These are phyloP conservation scores for Paramisgurnus dabryanus DNA, from an alignment of 2,113 vertebrate genomes.

Conservation along the genomic window DNA sequence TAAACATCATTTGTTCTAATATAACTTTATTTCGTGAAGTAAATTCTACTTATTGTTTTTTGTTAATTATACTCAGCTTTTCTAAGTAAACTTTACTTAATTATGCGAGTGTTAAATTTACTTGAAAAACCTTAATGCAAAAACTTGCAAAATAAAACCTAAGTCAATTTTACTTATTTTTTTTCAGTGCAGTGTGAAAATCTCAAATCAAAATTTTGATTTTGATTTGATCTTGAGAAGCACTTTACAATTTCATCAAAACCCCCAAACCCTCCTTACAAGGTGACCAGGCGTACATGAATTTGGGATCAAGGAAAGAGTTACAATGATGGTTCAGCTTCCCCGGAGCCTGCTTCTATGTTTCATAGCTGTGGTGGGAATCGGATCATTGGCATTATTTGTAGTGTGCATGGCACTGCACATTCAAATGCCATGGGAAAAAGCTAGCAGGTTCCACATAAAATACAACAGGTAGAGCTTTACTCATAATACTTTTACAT, in stretches of 20 bases:
- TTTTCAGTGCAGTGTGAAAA: background rate
- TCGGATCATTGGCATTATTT: slow-evolving; percentile 57
- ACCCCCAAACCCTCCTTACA: slow-evolving; percentile 34
- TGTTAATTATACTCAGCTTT: too few relatives aligned
- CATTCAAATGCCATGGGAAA: background rate
- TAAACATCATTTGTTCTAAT: too few relatives aligned
- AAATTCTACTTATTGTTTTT: too few relatives aligned
- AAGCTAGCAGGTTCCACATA: background rate
- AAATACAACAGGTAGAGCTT: slow-evolving; percentile 8
- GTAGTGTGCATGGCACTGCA: slow-evolving; percentile 53
- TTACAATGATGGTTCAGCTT: slow-evolving; percentile 39
- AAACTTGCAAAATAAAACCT: too few relatives aligned
- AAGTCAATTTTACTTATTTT: too few relatives aligned
- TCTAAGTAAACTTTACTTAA: too few relatives aligned
- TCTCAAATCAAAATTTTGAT: background rate
- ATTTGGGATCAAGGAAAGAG: background rate
- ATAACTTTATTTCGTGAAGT: too few relatives aligned
- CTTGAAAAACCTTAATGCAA: too few relatives aligned
- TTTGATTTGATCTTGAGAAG: background rate
- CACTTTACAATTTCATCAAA: background rate
- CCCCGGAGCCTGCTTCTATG: slow-evolving; percentile 47
- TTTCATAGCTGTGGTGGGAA: background rate
- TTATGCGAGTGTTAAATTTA: too few relatives aligned
- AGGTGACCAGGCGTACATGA: background rate
- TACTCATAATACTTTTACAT: too few relatives aligned